Evolutionary conservation across 1,140 invertebrate species (phyloP).

Genomic region (Portunus trituberculatus): DNA sequence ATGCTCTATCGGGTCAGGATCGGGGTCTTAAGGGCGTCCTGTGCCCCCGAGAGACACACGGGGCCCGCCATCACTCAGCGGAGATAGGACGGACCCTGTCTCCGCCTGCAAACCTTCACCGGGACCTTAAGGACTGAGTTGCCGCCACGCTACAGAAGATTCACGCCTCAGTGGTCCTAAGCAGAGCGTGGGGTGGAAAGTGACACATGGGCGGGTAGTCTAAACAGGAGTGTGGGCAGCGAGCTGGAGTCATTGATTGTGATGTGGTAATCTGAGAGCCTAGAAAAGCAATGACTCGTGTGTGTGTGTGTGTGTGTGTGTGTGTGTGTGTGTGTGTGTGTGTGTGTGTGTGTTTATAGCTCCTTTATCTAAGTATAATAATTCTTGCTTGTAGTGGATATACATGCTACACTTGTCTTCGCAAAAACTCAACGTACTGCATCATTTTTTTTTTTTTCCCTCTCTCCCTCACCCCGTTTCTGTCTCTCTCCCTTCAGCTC

Average conservation of each 20-base stretch:
- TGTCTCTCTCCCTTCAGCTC: background rate
- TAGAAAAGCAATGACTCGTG: background rate
- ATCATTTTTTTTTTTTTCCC: background rate
- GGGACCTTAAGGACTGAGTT: background rate
- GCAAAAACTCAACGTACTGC: background rate
- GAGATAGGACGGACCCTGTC: background rate
- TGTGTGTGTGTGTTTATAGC: background rate
- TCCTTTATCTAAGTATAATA: too few species aligned
- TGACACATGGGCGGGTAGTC: background rate
- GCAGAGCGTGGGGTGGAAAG: background rate
- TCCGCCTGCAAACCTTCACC: background rate
- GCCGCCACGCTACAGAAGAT: background rate
- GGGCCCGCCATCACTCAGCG: background rate
- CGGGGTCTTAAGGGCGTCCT: background rate
- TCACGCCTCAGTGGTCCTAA: background rate
- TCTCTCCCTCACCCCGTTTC: background rate
- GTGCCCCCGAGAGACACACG: background rate
- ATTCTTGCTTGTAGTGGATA: too few species aligned
- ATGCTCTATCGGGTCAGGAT: background rate
- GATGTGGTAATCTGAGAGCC: background rate
- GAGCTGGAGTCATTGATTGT: background rate
- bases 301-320: background rate
- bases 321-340: slow-evolving; percentile 6
- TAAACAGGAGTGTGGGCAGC: background rate
- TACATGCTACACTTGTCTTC: background rate